These are phyloP conservation scores for Cenopis cana DNA, from an alignment of 2,888 invertebrate species.

Conservation along the genomic window DNA sequence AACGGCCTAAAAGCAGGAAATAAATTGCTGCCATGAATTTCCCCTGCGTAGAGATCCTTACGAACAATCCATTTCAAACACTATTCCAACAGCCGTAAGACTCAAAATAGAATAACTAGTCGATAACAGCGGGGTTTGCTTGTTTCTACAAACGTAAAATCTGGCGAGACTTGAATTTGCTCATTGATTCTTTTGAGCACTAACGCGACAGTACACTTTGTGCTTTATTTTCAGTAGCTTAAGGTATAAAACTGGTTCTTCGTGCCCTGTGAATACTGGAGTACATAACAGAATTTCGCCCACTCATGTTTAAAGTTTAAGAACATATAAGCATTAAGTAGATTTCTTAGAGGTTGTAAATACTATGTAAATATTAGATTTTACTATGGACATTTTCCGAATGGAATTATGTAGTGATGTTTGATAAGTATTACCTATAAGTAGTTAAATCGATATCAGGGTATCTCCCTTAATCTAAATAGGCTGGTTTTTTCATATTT, in stretches of 20 bases:
- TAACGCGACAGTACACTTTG: conserved; percentile 13
- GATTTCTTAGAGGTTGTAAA: conserved; percentile 50
- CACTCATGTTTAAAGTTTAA: conserved; percentile 34
- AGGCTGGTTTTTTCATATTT: conserved; percentile 62
- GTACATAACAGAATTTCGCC: conserved; percentile 16
- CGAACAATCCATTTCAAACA: conserved; percentile 10
- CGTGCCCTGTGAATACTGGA: conserved; percentile 17
- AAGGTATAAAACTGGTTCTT: conserved; percentile 13
- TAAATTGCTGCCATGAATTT: conserved; percentile 43
- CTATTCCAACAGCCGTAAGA: conserved; percentile 12
- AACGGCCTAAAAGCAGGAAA: conserved; percentile 43
- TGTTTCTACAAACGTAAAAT: conserved; percentile 32
- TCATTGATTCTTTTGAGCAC: conserved; percentile 36
- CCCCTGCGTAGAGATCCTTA: conserved; percentile 16
- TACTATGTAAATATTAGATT: conserved; percentile 69
- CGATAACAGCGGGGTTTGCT: conserved; percentile 4
- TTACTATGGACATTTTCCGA: conserved; percentile 59
- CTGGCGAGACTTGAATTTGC: conserved; percentile 34
- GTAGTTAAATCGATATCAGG: conserved; percentile 80
- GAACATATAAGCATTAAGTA: conserved; percentile 35
- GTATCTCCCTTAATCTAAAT: conserved; percentile 73
- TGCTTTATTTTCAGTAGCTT: conserved; percentile 29
- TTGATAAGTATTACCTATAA: conserved; percentile 63
- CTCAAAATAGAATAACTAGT: conserved; percentile 13
- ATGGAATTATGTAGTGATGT: conserved; percentile 67